Percentiles rank a stretch among this genome's conserved stretches.
phyloP scores from a whole-genome alignment of 1,140 invertebrate species.

The Drosophila prosaltans region DNA sequence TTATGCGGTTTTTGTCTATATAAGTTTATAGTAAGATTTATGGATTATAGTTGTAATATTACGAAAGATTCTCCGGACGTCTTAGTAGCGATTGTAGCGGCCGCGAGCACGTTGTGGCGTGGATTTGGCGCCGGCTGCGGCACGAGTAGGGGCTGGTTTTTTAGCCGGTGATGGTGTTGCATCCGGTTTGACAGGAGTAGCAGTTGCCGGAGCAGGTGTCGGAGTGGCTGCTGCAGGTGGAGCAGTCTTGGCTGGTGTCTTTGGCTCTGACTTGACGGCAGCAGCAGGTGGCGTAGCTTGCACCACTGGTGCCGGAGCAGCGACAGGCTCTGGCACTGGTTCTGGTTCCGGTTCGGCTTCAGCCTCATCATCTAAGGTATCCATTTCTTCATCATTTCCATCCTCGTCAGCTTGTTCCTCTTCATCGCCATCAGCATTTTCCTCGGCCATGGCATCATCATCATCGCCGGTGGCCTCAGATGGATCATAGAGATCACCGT shows the following conservation, averaged over 20 bases:
- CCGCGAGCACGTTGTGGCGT: conserved; percentile 77
- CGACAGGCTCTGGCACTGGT: not conserved
- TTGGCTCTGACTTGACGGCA: conserved; percentile 30
- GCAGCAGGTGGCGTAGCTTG: too few relatives aligned
- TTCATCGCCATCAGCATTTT: not conserved
- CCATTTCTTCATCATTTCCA: conserved; percentile 67
- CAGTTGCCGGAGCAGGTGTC: conserved; percentile 5
- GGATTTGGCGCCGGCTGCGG: conserved; percentile 54
- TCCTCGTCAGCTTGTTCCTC: conserved; percentile 14
- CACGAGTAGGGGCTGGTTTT: conserved; percentile 62
- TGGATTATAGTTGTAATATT: conserved; percentile 52
- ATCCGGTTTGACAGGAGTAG: conserved; percentile 24
- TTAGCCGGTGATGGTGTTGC: conserved; percentile 61
- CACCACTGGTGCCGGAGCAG: conserved; percentile 4
- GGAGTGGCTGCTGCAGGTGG: conserved; percentile 3
- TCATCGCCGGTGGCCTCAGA: conserved; percentile 76
- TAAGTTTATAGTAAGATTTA: conserved; percentile 35
- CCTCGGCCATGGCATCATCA: conserved; percentile 62
- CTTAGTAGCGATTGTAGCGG: conserved; percentile 79
- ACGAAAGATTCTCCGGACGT: not conserved
- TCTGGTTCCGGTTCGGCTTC: conserved; percentile 52
- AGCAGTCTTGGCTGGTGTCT: conserved; percentile 40
- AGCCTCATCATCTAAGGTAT: conserved; percentile 49
- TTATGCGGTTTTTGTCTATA: conserved; percentile 9
- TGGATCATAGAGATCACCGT: conserved; percentile 64